Conservation (phyloP, 2,113 vertebrate genomes). For the Monopterus albus region DNA sequence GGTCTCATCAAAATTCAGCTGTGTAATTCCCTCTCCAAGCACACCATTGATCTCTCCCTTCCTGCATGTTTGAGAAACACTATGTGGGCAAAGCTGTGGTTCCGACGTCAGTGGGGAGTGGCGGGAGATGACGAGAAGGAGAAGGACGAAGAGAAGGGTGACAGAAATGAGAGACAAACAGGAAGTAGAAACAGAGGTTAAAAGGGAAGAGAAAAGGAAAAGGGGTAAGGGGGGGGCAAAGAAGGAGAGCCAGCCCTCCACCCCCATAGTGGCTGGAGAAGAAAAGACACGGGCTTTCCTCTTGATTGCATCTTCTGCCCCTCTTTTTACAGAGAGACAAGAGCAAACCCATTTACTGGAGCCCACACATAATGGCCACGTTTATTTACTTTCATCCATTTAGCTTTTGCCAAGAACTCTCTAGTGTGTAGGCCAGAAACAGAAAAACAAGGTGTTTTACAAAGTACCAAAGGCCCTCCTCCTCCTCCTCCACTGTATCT, state of each 20-base stretch:
- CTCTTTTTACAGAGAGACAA: slow-evolving; percentile 75
- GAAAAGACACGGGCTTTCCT: slow-evolving; percentile 78
- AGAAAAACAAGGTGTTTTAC: slow-evolving; percentile 72
- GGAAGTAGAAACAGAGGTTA: slow-evolving; percentile 48
- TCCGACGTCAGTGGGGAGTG: slow-evolving; percentile 40
- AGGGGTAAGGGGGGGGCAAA: slow-evolving; percentile 20
- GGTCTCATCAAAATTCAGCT: slow-evolving; percentile 76
- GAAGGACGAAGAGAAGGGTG: slow-evolving; percentile 43
- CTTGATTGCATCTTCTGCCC: slow-evolving; percentile 79
- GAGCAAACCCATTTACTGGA: slow-evolving; percentile 80
- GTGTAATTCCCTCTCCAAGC: slow-evolving; percentile 77
- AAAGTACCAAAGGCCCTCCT: slow-evolving; percentile 58
- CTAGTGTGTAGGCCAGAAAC: slow-evolving; percentile 67
- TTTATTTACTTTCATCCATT: slow-evolving; percentile 80
- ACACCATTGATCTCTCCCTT: slow-evolving; percentile 78
- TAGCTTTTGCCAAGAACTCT: slow-evolving; percentile 76
- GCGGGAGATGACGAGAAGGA: slow-evolving; percentile 24
- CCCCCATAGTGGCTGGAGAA: slow-evolving; percentile 65
- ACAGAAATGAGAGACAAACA: slow-evolving; percentile 43
- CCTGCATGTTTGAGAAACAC: slow-evolving; percentile 67
- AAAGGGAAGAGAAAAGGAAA: slow-evolving; percentile 23
- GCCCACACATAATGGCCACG: slow-evolving; percentile 78
- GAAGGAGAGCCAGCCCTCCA: slow-evolving; percentile 44
- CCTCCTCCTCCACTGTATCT: slow-evolving; percentile 8
- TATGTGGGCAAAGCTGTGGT: slow-evolving; percentile 60